Evolutionary conservation across 1,140 invertebrate genomes (phyloP).

Genomic region (Drosophila setifemur): DNA sequence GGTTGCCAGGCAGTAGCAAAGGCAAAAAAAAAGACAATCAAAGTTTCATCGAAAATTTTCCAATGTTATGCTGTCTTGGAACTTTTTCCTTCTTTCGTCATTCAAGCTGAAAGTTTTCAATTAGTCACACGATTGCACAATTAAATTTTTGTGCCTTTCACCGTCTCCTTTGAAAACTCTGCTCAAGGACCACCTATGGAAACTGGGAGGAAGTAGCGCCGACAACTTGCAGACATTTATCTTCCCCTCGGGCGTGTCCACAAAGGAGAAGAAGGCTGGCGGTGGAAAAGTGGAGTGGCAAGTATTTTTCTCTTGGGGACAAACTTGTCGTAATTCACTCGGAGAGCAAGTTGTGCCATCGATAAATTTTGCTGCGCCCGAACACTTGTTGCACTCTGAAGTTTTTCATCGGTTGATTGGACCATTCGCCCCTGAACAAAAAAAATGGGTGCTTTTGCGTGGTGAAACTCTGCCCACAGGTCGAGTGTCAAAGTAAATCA

Average conservation of each 20-base stretch:
- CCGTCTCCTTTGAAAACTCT: conserved; percentile 12
- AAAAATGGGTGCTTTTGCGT: background rate
- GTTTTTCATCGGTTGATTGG: conserved; percentile 21
- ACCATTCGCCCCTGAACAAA: no score
- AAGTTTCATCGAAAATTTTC: conserved; percentile 47
- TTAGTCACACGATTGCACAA: conserved; percentile 73
- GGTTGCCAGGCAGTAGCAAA: conserved; percentile 13
- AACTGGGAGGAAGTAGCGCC: background rate
- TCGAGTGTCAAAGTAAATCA: conserved; percentile 54
- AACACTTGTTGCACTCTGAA: conserved; percentile 68
- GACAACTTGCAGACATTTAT: conserved; percentile 64
- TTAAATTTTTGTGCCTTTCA: conserved; percentile 53
- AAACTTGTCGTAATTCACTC: conserved; percentile 77
- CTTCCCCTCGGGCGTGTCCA: conserved; percentile 38
- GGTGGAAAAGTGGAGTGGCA: conserved; percentile 9
- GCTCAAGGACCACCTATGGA: conserved; percentile 16
- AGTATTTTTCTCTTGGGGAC: conserved; percentile 12
- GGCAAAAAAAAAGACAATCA: conserved; percentile 31
- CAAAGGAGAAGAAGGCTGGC: conserved; percentile 24
- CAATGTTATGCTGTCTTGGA: conserved; percentile 7
- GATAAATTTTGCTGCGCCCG: conserved; percentile 63
- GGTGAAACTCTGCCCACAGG: conserved; percentile 4
- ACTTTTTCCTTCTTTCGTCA: conserved; percentile 56
- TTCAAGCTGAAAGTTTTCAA: conserved; percentile 71
- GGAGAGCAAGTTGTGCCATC: conserved; percentile 64